phyloP scores from a whole-genome alignment of 2,888 invertebrate species.

The Patella caerulea region DNA sequence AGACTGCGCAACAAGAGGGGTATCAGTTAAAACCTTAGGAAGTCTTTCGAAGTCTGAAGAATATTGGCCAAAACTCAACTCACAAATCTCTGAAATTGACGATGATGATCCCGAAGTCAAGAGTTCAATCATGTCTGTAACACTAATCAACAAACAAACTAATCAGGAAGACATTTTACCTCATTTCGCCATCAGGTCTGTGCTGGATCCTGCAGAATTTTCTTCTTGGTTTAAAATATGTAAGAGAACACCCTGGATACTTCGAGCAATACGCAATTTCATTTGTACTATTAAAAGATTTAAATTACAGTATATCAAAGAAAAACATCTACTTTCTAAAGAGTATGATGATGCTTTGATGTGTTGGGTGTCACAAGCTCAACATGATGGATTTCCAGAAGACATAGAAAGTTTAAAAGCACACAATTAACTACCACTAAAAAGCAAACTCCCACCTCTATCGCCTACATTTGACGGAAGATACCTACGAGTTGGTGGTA shows the following conservation, averaged over 20 bases:
- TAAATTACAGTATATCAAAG: neutral
- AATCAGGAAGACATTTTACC: no score
- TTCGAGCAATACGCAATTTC: constrained; percentile 5
- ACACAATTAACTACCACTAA: neutral
- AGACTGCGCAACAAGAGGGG: no score
- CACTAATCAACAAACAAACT: no score
- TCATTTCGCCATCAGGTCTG: neutral
- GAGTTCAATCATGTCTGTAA: no score
- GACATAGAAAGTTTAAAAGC: neutral
- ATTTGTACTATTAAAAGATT: neutral
- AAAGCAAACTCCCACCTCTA: constrained; percentile 12
- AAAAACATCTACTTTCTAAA: neutral
- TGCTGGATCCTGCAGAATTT: constrained; percentile 5
- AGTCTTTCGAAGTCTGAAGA: no score
- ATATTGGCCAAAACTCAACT: no score
- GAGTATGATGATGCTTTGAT: neutral
- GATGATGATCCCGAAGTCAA: no score
- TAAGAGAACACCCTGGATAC: neutral
- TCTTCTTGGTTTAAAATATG: neutral
- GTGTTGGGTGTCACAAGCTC: neutral
- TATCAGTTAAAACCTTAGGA: no score
- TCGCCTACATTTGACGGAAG: constrained; percentile 14
- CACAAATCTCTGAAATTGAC: no score
- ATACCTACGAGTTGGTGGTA: constrained; percentile 2
- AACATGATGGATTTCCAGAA: neutral